Evolutionary conservation across 2,888 invertebrate genomes (phyloP).

Genomic region (Cancer borealis): DNA sequence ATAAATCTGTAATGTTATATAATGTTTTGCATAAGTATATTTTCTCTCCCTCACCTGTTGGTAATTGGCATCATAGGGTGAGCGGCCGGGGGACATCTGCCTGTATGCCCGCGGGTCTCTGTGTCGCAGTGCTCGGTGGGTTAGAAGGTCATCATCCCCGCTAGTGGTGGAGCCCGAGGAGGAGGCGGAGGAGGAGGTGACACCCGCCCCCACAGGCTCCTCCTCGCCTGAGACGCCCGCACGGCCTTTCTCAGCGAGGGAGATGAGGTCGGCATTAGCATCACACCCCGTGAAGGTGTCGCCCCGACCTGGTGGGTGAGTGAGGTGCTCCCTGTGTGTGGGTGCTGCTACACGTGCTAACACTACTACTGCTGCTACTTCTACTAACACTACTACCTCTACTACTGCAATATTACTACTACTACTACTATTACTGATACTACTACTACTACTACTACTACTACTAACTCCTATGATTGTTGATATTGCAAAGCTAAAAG

Average conservation of each 20-base stretch:
- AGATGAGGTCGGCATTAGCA: conserved; percentile 72
- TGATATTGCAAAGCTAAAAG: not conserved
- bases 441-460: not conserved
- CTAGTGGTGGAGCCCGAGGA: conserved; percentile 83
- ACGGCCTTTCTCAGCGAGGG: conserved; percentile 72
- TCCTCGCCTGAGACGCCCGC: conserved; percentile 78
- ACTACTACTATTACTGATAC: not conserved
- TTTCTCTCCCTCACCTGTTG: conserved; percentile 59
- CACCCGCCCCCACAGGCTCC: conserved; percentile 82
- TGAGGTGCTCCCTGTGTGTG: conserved; percentile 39
- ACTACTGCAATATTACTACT: not conserved
- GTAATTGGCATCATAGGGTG: conserved; percentile 71
- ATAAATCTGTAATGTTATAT: not conserved
- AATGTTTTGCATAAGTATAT: not conserved
- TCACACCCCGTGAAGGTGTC: conserved; percentile 53
- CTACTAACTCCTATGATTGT: not conserved
- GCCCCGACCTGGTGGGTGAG: conserved; percentile 43
- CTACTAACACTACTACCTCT: not conserved
- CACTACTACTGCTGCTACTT: not conserved
- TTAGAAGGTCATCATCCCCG: conserved; percentile 81
- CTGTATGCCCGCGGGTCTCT: conserved; percentile 77
- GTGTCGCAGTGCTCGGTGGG: conserved; percentile 77
- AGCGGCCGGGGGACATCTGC: conserved; percentile 71
- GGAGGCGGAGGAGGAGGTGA: conserved; percentile 81
- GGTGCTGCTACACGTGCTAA: conserved; percentile 49